These are phyloP conservation scores for Adelosebastes latens DNA, from an alignment of 2,797 vertebrate species.

Conservation along the genomic window DNA sequence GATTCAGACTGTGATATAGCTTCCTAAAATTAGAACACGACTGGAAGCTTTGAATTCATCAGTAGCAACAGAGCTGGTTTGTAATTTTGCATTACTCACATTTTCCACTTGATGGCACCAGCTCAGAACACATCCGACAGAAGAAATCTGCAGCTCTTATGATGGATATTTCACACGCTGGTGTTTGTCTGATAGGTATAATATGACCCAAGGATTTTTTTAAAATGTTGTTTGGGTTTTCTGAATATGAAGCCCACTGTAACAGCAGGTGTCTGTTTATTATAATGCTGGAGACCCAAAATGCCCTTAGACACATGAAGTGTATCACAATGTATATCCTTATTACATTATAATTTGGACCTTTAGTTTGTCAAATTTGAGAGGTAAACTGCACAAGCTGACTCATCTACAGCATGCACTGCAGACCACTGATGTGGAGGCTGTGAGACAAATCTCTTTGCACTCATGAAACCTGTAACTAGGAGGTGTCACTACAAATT, in stretches of 20 bases:
- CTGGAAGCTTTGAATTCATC: slow-evolving; percentile 30
- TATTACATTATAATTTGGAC: neutral
- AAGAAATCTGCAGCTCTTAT: neutral
- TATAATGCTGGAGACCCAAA: neutral
- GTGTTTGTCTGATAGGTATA: neutral
- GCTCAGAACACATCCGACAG: slow-evolving; percentile 18
- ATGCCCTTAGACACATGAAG: neutral
- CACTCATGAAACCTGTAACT: slow-evolving; percentile 40
- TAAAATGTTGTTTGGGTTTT: neutral
- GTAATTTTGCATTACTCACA: slow-evolving; percentile 36
- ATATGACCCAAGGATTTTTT: neutral
- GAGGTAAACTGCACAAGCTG: neutral
- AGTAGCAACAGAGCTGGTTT: slow-evolving; percentile 1
- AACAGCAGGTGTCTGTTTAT: neutral
- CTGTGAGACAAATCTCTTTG: slow-evolving; percentile 26
- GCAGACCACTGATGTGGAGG: slow-evolving; percentile 3
- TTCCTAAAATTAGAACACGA: slow-evolving; percentile 45
- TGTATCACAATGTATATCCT: neutral
- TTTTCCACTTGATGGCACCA: slow-evolving; percentile 65
- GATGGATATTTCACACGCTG: neutral
- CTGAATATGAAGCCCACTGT: neutral
- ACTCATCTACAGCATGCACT: neutral
- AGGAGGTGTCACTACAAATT: slow-evolving; percentile 32
- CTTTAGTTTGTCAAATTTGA: neutral
- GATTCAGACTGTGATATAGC: slow-evolving; percentile 20